These are phyloP conservation scores for Acanthopagrus latus DNA, from an alignment of 2,797 vertebrate species.

Conservation along the genomic window DNA sequence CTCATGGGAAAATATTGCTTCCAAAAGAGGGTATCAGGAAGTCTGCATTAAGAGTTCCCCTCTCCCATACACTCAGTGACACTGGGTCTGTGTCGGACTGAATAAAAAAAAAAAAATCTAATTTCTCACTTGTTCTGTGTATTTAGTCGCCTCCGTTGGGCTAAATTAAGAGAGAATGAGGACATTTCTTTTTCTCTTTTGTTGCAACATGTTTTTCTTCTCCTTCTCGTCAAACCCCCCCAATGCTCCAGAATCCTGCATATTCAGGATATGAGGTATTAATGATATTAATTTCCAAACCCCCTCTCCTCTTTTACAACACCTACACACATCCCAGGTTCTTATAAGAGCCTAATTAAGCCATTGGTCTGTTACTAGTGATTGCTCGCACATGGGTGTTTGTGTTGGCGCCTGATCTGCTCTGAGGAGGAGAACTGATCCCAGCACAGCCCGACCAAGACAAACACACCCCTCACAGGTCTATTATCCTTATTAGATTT, in stretches of 20 bases:
- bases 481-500: constrained; percentile 81
- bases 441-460: constrained; percentile 67
- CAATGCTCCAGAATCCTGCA: constrained; percentile 45
- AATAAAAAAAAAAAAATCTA: constrained; percentile 47
- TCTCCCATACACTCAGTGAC: constrained; percentile 34
- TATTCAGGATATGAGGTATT: constrained; percentile 80
- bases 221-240: constrained; percentile 20
- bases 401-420: constrained; percentile 68
- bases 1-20: constrained; percentile 66
- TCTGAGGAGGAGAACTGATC: constrained; percentile 69
- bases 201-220: constrained; percentile 41
- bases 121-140: constrained; percentile 31
- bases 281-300: constrained; percentile 58
- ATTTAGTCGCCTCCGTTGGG: constrained; percentile 24
- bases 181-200: constrained; percentile 26
- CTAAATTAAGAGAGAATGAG: constrained; percentile 13
- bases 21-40: constrained; percentile 61
- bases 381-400: constrained; percentile 74
- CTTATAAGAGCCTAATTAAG: constrained; percentile 72
- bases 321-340: constrained; percentile 57
- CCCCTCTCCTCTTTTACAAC: constrained; percentile 51
- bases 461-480: constrained; percentile 73
- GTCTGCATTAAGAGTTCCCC: constrained; percentile 43
- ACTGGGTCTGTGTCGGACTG: constrained; percentile 27
- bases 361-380: constrained; percentile 63